phyloP scores from a whole-genome alignment of 2,113 vertebrate genomes.

The Lynx canadensis region DNA sequence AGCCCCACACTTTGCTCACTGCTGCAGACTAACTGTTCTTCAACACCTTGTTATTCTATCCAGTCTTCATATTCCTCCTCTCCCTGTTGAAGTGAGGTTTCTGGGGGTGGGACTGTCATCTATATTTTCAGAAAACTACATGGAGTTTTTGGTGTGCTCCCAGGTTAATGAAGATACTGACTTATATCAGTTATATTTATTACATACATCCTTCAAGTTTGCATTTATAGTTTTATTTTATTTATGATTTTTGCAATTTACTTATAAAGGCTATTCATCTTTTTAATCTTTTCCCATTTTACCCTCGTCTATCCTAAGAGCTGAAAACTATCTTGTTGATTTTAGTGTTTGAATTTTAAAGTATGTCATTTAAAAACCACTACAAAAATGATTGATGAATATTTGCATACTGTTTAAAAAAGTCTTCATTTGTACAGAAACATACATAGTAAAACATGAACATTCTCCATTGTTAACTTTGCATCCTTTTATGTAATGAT shows the following conservation, averaged over 20 bases:
- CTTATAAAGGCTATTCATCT: background rate
- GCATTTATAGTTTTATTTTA: background rate
- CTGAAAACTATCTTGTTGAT: background rate
- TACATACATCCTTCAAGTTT: background rate
- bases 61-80: background rate
- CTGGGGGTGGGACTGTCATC: background rate
- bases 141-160: background rate
- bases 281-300: background rate
- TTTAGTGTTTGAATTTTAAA: constrained; percentile 26
- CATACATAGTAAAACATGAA: constrained; percentile 12
- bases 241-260: constrained; percentile 32
- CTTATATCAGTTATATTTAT: background rate
- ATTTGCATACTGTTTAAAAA: background rate
- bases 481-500: background rate
- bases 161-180: background rate
- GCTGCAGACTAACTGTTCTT: background rate
- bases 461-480: background rate
- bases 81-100: background rate
- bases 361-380: background rate
- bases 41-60: background rate
- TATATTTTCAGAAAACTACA: background rate
- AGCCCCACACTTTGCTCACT: background rate
- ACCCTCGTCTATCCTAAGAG: background rate
- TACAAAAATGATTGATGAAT: background rate
- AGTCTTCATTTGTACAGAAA: background rate